Base-by-base conservation (phyloP, 1,140 invertebrate genomes). In the Contarinia nasturtii region DNA sequence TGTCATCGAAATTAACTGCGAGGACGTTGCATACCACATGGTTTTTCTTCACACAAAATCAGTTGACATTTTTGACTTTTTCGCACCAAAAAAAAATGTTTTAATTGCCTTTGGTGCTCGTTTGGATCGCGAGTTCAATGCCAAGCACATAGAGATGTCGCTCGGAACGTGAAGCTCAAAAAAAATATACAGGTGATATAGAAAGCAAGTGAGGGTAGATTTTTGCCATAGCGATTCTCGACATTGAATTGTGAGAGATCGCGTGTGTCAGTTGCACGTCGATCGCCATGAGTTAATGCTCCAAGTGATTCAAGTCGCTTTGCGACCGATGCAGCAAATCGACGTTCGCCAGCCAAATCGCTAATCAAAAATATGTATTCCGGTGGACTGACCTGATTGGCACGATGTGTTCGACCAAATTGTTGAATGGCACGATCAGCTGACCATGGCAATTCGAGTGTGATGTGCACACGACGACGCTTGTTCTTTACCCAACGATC, bases 311-410 rank as follows among this genome's bases (percentile, higher is more conserved):
- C 87, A 8, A 96, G 67, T 56, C 92, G 72, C 65, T 93, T 92
- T 11, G 90, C 86, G 1, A 95, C 90, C 56, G 86, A 86, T 3
- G 84, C 88, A 14, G 87, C 89, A 67, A 91, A 93, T 51, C 93
- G 72, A 53, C 89, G 71, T 67, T 97, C 93, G 45, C 93, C 93
- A n/a, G 93, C 93, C 52, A 98, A 64, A 63, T 97, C 88, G 1
- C 91, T 96, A 56, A 97, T 97, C 12, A 98, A 71, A 64, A 97
- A 96, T 49, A 96, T 76, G 65, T 97, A 98, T 63, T 97, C 92
- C 0, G 93, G 93, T 8, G 92, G 90, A 62, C 85, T 92, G 2
- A 94, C 89, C 73, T 87, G 69, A 56, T 76, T 27, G 27, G 10
- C 3, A 27, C 27, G 27, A 60, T 76, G 74, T 10, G 73, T 76